Base-by-base conservation (phyloP, 2,113 vertebrate genomes). In the Junco hyemalis region DNA sequence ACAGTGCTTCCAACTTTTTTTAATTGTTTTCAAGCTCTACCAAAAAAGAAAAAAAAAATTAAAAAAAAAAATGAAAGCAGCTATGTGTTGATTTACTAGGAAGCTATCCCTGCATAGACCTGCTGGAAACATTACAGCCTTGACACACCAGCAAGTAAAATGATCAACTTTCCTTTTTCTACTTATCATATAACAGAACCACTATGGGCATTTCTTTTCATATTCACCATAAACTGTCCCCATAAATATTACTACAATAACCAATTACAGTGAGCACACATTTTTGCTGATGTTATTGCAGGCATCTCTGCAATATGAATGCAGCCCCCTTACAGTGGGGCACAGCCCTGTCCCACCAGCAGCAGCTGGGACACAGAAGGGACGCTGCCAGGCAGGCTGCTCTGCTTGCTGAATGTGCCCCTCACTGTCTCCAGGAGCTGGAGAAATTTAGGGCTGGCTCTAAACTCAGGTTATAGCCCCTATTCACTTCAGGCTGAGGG, bases 91-190 rank as follows among this genome's bases (percentile, higher is more conserved):
- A 94, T 94, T 95, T 96, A 94, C 72, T 81, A 38, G 65, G n/a
- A 89, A 88, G 33, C 14, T 23, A 70, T 93, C 60, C n/a, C 66
- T 13, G 5, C 44, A 50, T 20, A 66, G 53, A 78, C 38, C 19
- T 89, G 23, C 73, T 83, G 93, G 86, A 77, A 93, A 42, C 44
- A 29, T 79, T 86, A 64, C 64, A 96, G 59, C 64, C 60, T 85
- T 63, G 36, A 45, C 56, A 81, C 72, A 72, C 22, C 28, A 79
- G 57, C 44, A 26, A 76, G 40, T 57, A 47, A 89, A 84, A 81
- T 33, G 2, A 72, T 56, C 69, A 74, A 9, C 81, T 82, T 71
- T 56, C 26, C 36, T 45, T 74, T 84, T 63, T 74, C 54, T 72
- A 56, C 12, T 7, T 61, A 35, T 25, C 0, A 0, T 15, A 70